Percentiles rank a stretch among this genome's conserved stretches.
These are phyloP conservation scores for Sturmia bella DNA, from an alignment of 2,888 invertebrate species.

Conservation along the genomic window DNA sequence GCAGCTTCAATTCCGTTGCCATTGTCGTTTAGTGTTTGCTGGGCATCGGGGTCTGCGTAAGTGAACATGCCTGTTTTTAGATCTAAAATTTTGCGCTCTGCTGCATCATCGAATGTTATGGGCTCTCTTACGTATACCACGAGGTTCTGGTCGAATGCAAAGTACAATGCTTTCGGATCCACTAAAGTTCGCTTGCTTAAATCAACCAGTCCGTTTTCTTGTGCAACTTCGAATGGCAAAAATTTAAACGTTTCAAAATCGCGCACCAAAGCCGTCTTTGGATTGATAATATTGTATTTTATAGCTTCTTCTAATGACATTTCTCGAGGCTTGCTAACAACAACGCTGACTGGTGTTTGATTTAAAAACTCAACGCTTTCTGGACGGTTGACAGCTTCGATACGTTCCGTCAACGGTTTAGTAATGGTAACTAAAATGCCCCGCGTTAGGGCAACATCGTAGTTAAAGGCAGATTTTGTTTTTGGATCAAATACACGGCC, in stretches of 20 bases:
- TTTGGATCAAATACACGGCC: slow-evolving; percentile 91
- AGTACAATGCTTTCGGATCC: slow-evolving; percentile 88
- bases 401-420: slow-evolving; percentile 85
- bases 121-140: slow-evolving; percentile 89
- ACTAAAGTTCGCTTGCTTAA: slow-evolving; percentile 87
- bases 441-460: slow-evolving; percentile 90
- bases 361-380: slow-evolving; percentile 79
- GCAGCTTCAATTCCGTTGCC: slow-evolving; percentile 64
- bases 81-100: slow-evolving; percentile 89
- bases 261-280: slow-evolving; percentile 89
- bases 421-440: slow-evolving; percentile 89
- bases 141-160: slow-evolving; percentile 89
- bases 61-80: slow-evolving; percentile 88
- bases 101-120: slow-evolving; percentile 89
- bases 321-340: slow-evolving; percentile 85
- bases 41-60: slow-evolving; percentile 80
- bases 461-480: slow-evolving; percentile 88
- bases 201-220: slow-evolving; percentile 85
- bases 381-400: slow-evolving; percentile 76
- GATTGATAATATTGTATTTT: slow-evolving; percentile 90
- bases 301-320: slow-evolving; percentile 93
- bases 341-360: slow-evolving; percentile 83
- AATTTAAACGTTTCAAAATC: slow-evolving; percentile 89
- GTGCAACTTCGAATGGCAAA: slow-evolving; percentile 86
- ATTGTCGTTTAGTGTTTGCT: slow-evolving; percentile 77